Percentiles rank a stretch among this genome's conserved stretches.
phyloP scores from a whole-genome alignment of 2,888 invertebrate genomes.

The Thera obeliscata region DNA sequence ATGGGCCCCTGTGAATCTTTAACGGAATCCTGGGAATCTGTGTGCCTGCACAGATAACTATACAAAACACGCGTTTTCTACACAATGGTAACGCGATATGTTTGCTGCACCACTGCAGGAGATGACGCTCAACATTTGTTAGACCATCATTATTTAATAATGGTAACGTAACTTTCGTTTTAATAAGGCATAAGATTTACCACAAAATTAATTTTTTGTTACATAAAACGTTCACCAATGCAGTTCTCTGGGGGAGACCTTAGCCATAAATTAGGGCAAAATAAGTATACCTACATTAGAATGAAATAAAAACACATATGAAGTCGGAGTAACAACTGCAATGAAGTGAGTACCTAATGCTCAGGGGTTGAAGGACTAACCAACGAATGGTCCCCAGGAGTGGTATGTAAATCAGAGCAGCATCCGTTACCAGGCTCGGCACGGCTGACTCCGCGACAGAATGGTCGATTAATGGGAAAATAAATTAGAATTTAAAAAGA shows the following conservation, averaged over 20 bases:
- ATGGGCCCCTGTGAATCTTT: conserved; percentile 76
- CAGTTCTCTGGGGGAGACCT: too few relatives aligned
- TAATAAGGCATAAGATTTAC: background rate
- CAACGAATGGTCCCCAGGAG: conserved; percentile 23
- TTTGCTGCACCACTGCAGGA: conserved; percentile 34
- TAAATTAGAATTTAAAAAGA: conserved; percentile 72
- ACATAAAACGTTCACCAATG: background rate
- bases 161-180: background rate
- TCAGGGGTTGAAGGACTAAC: conserved; percentile 4
- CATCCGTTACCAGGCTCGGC: conserved; percentile 48
- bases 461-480: conserved; percentile 59
- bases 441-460: conserved; percentile 46
- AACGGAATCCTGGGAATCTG: conserved; percentile 73
- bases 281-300: too few relatives aligned
- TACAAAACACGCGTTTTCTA: conserved; percentile 38
- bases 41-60: conserved; percentile 64
- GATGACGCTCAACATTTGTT: conserved; percentile 23
- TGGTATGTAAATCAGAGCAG: conserved; percentile 56
- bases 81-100: conserved; percentile 71
- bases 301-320: background rate
- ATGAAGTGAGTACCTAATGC: background rate
- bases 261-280: too few relatives aligned
- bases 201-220: background rate
- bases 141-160: background rate
- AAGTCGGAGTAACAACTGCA: background rate